Evolutionary conservation across 2,888 invertebrate genomes (phyloP), one percentile per base, ranked within the genome.

Genomic region (Euclidia mi): DNA sequence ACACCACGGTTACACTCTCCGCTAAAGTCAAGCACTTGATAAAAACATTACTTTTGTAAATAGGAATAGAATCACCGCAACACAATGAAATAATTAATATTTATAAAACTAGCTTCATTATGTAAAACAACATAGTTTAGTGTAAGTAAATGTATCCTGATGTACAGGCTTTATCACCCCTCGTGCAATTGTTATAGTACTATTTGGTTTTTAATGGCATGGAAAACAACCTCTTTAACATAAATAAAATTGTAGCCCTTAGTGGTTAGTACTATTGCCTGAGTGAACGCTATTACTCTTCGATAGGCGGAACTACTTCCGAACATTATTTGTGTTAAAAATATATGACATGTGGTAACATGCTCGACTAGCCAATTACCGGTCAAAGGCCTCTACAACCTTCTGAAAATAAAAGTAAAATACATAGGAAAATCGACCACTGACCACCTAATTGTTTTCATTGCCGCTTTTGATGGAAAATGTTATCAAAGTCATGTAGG

Each of bases 341-440:
- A 60, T 60, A 58, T 43, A 65, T 61, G 43, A 59, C 58, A 69
- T 69, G 46, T 59, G 51, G 43, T 35, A 47, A 43, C 57, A 56
- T 45, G 56, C 32, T 60, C 47, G 40, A 32, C 56, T 12, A 61
- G 44, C 42, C 42, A 68, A 65, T 73, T 71, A 73, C 51, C 65
- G 79, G 79, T 78, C 81, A 76, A 76, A 65, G 65, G 35, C 56
- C 65, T 65, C 62, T 60, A 34, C 41, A 42, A 11, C 34, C 25
- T n/a, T 12, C 14, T 46, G 47, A 71, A 63, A 69, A 58, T 38
- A 55, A 44, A 37, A 56, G 49, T 52, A 65, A 72, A 66, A 45
- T 41, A 42, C 9, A 44, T 12, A 31, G 28, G 55, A 43, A 48
- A 50, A 25, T 40, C 31, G 51, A 44, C 12, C 15, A 0, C n/a